These are phyloP conservation scores for Chymomyza caudatula DNA, from an alignment of 2,888 invertebrate species.

Conservation along the genomic window DNA sequence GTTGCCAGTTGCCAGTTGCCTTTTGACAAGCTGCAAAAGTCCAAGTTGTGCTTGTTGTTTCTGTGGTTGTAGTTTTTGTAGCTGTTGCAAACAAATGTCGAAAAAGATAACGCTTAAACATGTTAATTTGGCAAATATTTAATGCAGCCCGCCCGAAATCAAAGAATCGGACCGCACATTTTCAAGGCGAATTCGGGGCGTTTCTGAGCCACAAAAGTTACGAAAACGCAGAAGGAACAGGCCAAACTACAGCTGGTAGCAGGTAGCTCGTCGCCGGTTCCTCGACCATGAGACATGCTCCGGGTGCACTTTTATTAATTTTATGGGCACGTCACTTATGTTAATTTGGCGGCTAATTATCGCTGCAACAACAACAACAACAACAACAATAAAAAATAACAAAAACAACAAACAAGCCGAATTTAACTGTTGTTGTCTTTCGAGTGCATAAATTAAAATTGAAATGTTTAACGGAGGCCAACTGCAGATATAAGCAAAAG, in stretches of 20 bases:
- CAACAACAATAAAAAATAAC: background rate
- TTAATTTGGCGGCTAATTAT: background rate
- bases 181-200: background rate
- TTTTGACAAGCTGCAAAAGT: background rate
- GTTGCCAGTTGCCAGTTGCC: constrained; percentile 26
- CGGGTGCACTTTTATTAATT: background rate
- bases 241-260: background rate
- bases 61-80: constrained; percentile 19
- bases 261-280: constrained; percentile 2
- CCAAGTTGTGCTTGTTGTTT: constrained; percentile 13
- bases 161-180: background rate
- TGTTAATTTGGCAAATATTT: constrained; percentile 44
- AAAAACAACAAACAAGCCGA: background rate
- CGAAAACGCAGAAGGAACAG: background rate
- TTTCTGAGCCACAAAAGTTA: too few species aligned
- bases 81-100: constrained; percentile 43
- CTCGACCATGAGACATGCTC: background rate
- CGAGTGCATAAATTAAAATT: constrained; percentile 1
- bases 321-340: background rate
- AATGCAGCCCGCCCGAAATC: background rate
- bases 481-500: background rate
- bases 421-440: background rate
- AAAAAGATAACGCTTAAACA: constrained; percentile 50
- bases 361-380: background rate
- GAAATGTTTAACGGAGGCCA: background rate